Evolutionary conservation across 2,113 vertebrate genomes (phyloP), one percentile per base, ranked within the genome.

Genomic region (Syngnathus scovelli): DNA sequence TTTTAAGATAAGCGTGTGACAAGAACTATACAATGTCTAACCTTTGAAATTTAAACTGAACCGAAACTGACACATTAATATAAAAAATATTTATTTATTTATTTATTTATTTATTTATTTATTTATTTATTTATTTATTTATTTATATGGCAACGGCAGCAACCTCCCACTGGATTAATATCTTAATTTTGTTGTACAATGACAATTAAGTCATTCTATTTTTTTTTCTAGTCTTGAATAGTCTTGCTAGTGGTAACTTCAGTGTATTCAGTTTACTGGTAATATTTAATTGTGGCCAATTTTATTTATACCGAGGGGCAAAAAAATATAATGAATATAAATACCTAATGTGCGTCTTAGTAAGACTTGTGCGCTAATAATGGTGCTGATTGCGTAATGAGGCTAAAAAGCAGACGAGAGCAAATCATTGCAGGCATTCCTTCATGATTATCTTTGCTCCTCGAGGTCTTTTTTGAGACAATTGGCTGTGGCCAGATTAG

Each of bases 301-400:
- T 12, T n/a, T 19, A n/a, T 19, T 51, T 7, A 0, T n/a, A 1
- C 2, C n/a, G 49, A 51, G 7, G 19, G 2, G 18, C 18, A 48
- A 48, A 48, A 15, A 48, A 16, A 2, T 7, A 49, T 19, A 13
- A 19, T 19, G 2, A 52, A 52, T 21, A 51, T n/a, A 51, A n/a
- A 51, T 51, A 52, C 7, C 18, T n/a, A 8, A 21, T 8, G 13
- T n/a, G 49, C 19, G 3, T 1, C 16, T 15, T 6, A n/a, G 49
- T 8, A 19, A 51, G 16, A n/a, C 7, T 21, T 27, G 21, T 1
- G 10, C 1, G 27, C 12, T 85, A 85, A 88, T 85, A 83, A 83
- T 73, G 75, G 68, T 74, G 72, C 69, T 87, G 79, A 88, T 86
- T 77, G 84, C 71, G 81, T 86, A 90, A 88, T 88, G 88, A 86